Evolutionary conservation across 1,140 invertebrate genomes (phyloP).

Genomic region (Diorhabda elongata): DNA sequence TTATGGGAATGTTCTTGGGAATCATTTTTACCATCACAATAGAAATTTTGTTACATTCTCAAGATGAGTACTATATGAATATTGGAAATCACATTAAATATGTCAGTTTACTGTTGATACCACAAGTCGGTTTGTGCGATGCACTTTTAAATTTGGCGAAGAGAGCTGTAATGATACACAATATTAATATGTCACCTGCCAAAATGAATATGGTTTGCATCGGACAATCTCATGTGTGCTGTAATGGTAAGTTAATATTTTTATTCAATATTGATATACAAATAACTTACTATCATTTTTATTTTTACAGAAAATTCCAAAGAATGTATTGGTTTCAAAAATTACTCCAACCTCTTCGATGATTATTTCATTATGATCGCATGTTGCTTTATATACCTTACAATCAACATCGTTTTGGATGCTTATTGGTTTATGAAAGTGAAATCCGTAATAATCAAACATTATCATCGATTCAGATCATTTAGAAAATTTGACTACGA

Average conservation of each 20-base stretch:
- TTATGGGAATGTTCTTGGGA: conserved; percentile 37
- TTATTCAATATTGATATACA: not conserved
- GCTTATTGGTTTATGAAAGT: conserved; percentile 16
- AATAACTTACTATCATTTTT: not conserved
- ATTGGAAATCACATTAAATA: conserved; percentile 24
- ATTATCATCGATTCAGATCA: not conserved
- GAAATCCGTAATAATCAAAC: not conserved
- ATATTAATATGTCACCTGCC: conserved; percentile 24
- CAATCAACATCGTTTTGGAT: conserved; percentile 24
- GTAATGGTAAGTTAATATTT: not conserved
- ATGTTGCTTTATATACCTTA: conserved; percentile 19
- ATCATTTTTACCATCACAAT: conserved; percentile 32
- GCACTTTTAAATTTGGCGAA: conserved; percentile 27
- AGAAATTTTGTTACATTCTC: conserved; percentile 26
- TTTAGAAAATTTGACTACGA: not conserved
- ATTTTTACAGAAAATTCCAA: conserved; percentile 1
- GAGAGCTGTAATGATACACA: conserved; percentile 36
- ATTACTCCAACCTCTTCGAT: conserved; percentile 11
- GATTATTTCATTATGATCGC: conserved; percentile 16
- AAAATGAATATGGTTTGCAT: not conserved
- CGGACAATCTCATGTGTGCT: not conserved
- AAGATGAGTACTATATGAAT: conserved; percentile 25
- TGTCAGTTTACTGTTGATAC: conserved; percentile 29
- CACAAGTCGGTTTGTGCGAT: conserved; percentile 35
- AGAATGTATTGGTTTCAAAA: conserved; percentile 9